Evolutionary conservation across 2,888 invertebrate genomes (phyloP).

Genomic region (Girardia tigrina): DNA sequence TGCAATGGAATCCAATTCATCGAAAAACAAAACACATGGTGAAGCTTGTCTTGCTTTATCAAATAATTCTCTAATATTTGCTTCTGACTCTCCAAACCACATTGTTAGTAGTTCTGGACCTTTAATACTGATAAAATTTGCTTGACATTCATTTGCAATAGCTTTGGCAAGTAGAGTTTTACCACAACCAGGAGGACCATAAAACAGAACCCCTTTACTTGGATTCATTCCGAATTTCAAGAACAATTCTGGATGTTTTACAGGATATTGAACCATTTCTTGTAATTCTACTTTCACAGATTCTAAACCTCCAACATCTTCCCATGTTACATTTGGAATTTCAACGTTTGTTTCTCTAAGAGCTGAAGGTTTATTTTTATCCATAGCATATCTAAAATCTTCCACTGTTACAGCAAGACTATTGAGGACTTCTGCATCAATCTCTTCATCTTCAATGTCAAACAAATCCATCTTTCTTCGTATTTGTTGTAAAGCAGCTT

Average conservation of each 20-base stretch:
- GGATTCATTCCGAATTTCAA: slow-evolving; percentile 99
- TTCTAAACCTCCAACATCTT: slow-evolving; percentile 88
- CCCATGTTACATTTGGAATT: slow-evolving; percentile 91
- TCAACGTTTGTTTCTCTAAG: slow-evolving; percentile 96
- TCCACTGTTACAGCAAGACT: slow-evolving; percentile 96
- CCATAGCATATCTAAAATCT: slow-evolving; percentile 72
- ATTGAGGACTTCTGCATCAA: slow-evolving; percentile 91
- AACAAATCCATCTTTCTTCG: slow-evolving; percentile 99
- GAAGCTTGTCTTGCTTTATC: slow-evolving; percentile 97
- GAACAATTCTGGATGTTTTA: slow-evolving; percentile 98
- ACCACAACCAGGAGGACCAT: slow-evolving; percentile 74
- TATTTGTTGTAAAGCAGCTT: slow-evolving; percentile 96
- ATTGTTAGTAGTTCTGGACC: slow-evolving; percentile 88
- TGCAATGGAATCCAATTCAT: slow-evolving; percentile 97
- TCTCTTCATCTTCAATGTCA: slow-evolving; percentile 94
- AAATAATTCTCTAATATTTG: slow-evolving; percentile 95
- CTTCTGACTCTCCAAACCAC: slow-evolving; percentile 99
- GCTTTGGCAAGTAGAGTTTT: slow-evolving; percentile 67
- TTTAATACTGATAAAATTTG: slow-evolving; percentile 97
- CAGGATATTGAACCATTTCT: slow-evolving; percentile 61
- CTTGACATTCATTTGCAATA: slow-evolving; percentile 98
- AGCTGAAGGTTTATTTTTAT: slow-evolving; percentile 93
- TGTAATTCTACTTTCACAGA: slow-evolving; percentile 61
- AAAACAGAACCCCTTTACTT: slow-evolving; percentile 89
- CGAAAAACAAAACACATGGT: slow-evolving; percentile 96